Evolutionary conservation across 1,140 invertebrate species (phyloP).

Genomic region (Hyles vespertilio): DNA sequence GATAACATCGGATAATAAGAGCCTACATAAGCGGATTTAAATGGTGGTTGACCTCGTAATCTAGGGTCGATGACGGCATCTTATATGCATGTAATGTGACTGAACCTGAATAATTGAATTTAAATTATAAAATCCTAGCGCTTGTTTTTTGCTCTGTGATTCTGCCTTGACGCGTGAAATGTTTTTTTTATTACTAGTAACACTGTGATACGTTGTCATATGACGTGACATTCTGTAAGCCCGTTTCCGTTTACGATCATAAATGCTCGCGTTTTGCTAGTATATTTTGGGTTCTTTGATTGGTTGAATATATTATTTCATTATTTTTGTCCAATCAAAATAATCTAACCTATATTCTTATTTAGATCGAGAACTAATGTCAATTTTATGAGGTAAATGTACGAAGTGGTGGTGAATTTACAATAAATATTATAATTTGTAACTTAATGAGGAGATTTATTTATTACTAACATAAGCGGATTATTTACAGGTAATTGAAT

Average conservation of each 20-base stretch:
- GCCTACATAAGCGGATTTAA: slow-evolving; percentile 14
- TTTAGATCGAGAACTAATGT: slow-evolving; percentile 9
- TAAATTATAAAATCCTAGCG: background rate
- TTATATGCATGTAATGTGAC: background rate
- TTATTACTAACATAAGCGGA: slow-evolving; percentile 11
- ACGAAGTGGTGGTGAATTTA: slow-evolving; percentile 18
- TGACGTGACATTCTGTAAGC: slow-evolving; percentile 19
- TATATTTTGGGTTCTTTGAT: background rate
- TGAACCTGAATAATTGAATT: background rate
- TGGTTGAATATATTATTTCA: background rate
- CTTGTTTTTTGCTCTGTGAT: too few relatives aligned
- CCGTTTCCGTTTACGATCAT: slow-evolving; percentile 9
- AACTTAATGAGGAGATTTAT: slow-evolving; percentile 22
- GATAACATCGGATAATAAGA: slow-evolving; percentile 9
- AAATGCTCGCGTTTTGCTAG: background rate
- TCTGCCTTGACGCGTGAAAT: too few relatives aligned
- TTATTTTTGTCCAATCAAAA: background rate
- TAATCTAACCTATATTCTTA: background rate
- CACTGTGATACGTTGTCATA: slow-evolving; percentile 11
- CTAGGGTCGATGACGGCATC: slow-evolving; percentile 14
- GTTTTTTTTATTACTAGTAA: too few relatives aligned
- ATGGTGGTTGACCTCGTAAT: slow-evolving; percentile 17
- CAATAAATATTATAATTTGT: slow-evolving; percentile 22
- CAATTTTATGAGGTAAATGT: slow-evolving; percentile 7
- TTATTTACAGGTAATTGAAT: slow-evolving; percentile 1